Conservation (phyloP, 2,797 vertebrate species). For the Sorex maritimensis region DNA sequence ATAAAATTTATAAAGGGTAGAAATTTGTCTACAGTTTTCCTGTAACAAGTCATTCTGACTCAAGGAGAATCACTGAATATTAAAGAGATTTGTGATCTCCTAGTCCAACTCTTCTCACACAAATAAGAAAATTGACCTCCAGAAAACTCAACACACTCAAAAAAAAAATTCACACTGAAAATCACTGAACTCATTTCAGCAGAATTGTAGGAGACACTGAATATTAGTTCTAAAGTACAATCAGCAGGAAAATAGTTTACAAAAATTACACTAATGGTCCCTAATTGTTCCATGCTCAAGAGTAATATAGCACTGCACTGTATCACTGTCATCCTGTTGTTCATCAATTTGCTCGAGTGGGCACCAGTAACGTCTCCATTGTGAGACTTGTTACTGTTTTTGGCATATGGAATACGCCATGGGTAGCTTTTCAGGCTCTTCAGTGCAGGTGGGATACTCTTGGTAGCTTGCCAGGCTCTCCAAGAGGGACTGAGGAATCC, state of each 20-base stretch:
- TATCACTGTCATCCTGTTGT: too few relatives aligned
- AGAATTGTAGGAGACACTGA: neutral
- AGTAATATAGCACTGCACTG: neutral
- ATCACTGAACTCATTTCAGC: neutral
- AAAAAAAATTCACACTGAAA: slow-evolving; percentile 22
- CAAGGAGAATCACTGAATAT: neutral
- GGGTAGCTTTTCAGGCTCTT: too few relatives aligned
- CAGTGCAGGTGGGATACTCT: too few relatives aligned
- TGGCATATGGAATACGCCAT: too few relatives aligned
- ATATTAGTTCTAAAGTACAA: neutral
- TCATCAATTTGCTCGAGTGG: too few relatives aligned
- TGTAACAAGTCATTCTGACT: neutral
- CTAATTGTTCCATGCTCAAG: neutral
- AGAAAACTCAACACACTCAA: neutral
- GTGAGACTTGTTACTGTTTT: too few relatives aligned
- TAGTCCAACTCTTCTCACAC: neutral
- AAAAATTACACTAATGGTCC: neutral
- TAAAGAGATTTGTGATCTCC: neutral
- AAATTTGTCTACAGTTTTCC: neutral
- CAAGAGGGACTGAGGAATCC: too few relatives aligned
- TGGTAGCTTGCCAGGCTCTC: too few relatives aligned
- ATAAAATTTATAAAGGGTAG: slow-evolving; percentile 1
- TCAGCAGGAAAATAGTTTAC: neutral
- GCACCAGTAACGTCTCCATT: too few relatives aligned
- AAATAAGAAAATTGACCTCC: slow-evolving; percentile 12